Evolutionary conservation across 2,888 invertebrate species (phyloP), one percentile per base, ranked within the genome.

Genomic region (Saturnia pavonia): DNA sequence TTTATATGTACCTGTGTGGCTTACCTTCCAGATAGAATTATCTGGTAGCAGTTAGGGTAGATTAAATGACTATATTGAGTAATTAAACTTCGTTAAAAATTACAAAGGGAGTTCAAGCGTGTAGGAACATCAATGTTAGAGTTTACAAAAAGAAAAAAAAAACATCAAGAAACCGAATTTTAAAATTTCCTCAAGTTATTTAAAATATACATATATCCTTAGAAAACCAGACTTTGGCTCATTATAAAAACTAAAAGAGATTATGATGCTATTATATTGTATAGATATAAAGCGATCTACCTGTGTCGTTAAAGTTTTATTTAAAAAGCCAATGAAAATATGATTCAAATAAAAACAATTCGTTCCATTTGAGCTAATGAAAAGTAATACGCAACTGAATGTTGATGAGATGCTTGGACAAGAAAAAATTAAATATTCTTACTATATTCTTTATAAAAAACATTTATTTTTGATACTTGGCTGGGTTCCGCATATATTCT

Each of bases 341-440:
- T 25, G 4, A 48, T 68, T 48, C 9, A 3, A 1, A 68, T 70
- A 45, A 68, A 71, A 48, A 71, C 51, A 43, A 25, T 25, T 27
- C 48, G 19, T 63, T 71, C 65, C 71, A 71, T 69, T 71, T 48
- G n/a, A 27, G 40, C 72, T 74, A 75, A 74, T 80, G 75, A 79
- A 81, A 78, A 74, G 70, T 72, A 74, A 78, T 77, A 73, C 75
- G 71, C 73, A 66, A 69, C 74, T 69, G 77, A 79, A 79, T 80
- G 71, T 73, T 74, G 77, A 81, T 77, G 74, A 77, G 77, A 14
- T n/a, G 67, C 34, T 69, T 48, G 68, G 73, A 75, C 70, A 63
- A 67, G 69, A 74, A 45, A 71, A 45, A 74, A 76, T 73, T 70
- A 76, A 74, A 76, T 73, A 27, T 60, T 60, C 25, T 60, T 60